Evolutionary conservation across 2,797 vertebrate species (phyloP).

Genomic region (Naso thynnoides): DNA sequence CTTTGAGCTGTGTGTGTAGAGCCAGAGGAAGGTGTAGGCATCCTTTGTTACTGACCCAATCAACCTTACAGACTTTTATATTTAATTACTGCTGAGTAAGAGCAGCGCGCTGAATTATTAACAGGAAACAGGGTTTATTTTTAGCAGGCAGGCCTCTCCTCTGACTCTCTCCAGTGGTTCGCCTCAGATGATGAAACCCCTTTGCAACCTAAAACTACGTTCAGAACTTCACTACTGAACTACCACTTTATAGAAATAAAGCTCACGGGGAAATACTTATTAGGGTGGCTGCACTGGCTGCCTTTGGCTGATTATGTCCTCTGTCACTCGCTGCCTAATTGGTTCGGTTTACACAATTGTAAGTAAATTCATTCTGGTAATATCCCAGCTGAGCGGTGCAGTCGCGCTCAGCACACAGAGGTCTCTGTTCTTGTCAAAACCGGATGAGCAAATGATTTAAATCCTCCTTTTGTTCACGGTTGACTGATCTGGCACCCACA

Average conservation of each 20-base stretch:
- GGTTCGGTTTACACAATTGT: slow-evolving; percentile 62
- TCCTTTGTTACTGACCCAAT: slow-evolving; percentile 81
- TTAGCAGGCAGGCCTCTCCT: slow-evolving; percentile 75
- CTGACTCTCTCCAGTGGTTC: slow-evolving; percentile 72
- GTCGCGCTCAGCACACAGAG: slow-evolving; percentile 46
- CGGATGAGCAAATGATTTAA: slow-evolving; percentile 75
- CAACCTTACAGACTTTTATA: slow-evolving; percentile 84
- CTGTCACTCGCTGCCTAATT: slow-evolving; percentile 66
- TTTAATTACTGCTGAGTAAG: slow-evolving; percentile 84
- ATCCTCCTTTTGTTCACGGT: slow-evolving; percentile 70
- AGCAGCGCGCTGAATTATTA: slow-evolving; percentile 81
- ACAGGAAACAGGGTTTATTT: slow-evolving; percentile 79
- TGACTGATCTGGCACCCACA: slow-evolving; percentile 71
- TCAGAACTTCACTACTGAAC: slow-evolving; percentile 65
- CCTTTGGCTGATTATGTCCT: slow-evolving; percentile 50
- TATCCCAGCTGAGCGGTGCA: slow-evolving; percentile 42
- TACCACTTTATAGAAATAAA: slow-evolving; percentile 63
- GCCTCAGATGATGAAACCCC: slow-evolving; percentile 80
- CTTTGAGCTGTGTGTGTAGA: slow-evolving; percentile 61
- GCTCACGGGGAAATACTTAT: slow-evolving; percentile 54
- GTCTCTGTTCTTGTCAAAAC: slow-evolving; percentile 64
- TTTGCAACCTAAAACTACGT: slow-evolving; percentile 73
- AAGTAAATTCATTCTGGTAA: slow-evolving; percentile 58
- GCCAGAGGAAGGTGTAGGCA: slow-evolving; percentile 64
- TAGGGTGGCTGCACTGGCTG: slow-evolving; percentile 35